A percentile compares a stretch with the other conserved stretches of the same genome.
phyloP scores from a whole-genome alignment of 2,888 invertebrate species.

The Portevinia maculata region DNA sequence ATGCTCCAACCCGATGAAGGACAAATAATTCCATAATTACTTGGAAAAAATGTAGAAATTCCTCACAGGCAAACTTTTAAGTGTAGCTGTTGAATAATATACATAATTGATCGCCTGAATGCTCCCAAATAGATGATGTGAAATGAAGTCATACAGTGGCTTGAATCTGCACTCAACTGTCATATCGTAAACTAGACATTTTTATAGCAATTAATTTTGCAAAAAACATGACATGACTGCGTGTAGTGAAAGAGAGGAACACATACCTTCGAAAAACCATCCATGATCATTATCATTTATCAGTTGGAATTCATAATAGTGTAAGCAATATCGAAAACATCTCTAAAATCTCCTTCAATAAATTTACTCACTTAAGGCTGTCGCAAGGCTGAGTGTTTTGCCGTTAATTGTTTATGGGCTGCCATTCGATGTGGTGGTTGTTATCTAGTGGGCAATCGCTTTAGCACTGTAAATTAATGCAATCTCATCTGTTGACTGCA shows the following conservation, averaged over 20 bases:
- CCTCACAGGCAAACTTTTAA: constrained; percentile 12
- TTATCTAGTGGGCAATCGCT: constrained; percentile 8
- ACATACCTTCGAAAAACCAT: no score
- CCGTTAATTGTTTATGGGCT: constrained; percentile 33
- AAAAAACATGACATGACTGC: background rate
- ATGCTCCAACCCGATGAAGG: constrained; percentile 26
- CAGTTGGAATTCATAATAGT: constrained; percentile 11
- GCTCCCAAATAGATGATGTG: constrained; percentile 26
- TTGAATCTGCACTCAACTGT: constrained; percentile 38
- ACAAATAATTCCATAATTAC: constrained; percentile 31
- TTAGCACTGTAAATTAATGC: constrained; percentile 4
- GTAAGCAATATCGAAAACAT: constrained; percentile 18
- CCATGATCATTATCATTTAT: constrained; percentile 4
- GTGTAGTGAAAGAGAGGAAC: background rate
- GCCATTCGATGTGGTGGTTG: constrained; percentile 11
- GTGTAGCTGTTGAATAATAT: constrained; percentile 33
- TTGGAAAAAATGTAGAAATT: constrained; percentile 14
- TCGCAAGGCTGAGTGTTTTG: constrained; percentile 34
- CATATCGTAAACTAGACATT: constrained; percentile 26
- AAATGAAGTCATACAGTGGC: constrained; percentile 27
- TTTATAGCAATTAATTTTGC: constrained; percentile 8
- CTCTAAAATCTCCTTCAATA: constrained; percentile 22
- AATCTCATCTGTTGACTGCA: background rate
- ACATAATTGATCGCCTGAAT: constrained; percentile 41
- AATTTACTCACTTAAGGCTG: constrained; percentile 25